Evolutionary conservation across 2,888 invertebrate species (phyloP).

Genomic region (Ceratothoa steindachneri): DNA sequence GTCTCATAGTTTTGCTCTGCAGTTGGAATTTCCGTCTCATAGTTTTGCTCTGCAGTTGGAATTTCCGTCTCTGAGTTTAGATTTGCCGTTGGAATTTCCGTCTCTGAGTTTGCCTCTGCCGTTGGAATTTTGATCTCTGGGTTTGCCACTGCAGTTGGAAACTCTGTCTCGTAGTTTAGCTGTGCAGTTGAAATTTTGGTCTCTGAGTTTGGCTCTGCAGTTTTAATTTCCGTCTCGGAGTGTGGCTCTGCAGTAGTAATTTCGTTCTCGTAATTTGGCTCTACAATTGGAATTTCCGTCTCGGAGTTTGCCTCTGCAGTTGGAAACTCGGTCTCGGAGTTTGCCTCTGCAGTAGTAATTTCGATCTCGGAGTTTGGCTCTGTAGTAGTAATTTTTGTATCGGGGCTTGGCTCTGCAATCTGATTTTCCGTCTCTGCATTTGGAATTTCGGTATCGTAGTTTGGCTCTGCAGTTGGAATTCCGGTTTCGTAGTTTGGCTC

Average conservation of each 20-base stretch:
- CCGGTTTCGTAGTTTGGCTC: no score
- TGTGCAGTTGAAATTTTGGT: neutral
- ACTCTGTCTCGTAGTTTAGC: neutral
- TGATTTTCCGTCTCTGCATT: no score
- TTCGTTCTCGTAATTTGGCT: neutral
- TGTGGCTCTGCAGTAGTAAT: neutral
- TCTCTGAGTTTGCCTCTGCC: neutral
- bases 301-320: neutral
- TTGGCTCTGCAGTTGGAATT: no score
- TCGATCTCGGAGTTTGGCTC: neutral
- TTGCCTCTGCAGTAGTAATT: neutral
- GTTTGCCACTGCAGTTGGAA: neutral
- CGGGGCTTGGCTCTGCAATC: no score
- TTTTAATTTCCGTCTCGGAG: neutral
- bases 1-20: neutral
- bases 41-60: neutral
- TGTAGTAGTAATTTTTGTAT: neutral
- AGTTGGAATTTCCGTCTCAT: neutral
- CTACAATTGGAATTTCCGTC: neutral
- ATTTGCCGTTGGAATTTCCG: neutral
- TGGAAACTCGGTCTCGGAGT: neutral
- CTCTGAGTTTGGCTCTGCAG: neutral
- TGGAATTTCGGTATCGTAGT: no score
- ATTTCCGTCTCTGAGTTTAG: neutral
- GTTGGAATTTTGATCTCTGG: neutral